These are phyloP conservation scores for Babylonia areolata DNA, from an alignment of 1,140 invertebrate species.

Conservation along the genomic window DNA sequence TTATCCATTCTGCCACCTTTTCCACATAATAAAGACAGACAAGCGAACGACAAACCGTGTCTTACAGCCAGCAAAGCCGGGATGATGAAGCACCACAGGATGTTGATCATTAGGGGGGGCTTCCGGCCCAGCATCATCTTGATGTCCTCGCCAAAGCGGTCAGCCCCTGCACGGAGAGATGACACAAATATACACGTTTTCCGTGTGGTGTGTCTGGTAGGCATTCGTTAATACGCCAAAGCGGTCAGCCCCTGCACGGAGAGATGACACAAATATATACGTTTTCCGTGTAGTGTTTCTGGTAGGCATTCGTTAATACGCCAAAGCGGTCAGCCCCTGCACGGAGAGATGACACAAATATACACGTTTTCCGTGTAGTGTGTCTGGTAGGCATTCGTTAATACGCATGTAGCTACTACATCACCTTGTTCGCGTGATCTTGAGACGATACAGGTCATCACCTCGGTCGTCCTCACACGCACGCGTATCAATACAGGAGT, in stretches of 20 bases:
- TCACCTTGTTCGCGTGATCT: no score
- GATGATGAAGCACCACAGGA: conserved; percentile 48
- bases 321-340: background rate
- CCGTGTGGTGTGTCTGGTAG: background rate
- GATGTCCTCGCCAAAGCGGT: conserved; percentile 51
- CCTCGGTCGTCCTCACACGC: background rate
- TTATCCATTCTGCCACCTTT: no score
- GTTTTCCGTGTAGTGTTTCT: no score
- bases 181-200: background rate
- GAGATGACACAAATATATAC: background rate
- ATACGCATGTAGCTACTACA: background rate
- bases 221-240: background rate
- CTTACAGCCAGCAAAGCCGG: conserved; percentile 51
- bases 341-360: conserved; percentile 1
- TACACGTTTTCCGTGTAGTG: no score
- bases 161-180: conserved; percentile 45
- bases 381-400: background rate
- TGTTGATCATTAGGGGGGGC: conserved; percentile 35
- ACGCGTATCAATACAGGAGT: background rate
- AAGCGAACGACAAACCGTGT: no score
- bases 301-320: background rate
- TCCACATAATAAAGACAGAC: no score
- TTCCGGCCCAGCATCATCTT: conserved; percentile 52
- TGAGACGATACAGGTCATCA: background rate
- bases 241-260: background rate